Base-by-base conservation (phyloP, 2,888 invertebrate genomes). In the Microdon myrmicae region DNA sequence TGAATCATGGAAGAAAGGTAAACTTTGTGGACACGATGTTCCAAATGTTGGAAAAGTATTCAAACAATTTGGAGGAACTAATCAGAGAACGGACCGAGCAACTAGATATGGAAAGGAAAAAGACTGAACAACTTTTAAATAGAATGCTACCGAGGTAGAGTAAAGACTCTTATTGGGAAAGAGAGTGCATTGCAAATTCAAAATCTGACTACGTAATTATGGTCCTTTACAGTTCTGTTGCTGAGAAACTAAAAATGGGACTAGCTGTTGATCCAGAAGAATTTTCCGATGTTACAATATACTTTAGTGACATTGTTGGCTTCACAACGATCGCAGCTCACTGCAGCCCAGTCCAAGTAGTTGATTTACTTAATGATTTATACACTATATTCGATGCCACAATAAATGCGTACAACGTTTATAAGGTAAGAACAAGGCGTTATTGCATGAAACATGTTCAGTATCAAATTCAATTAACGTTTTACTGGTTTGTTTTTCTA, bases 11-110 rank as follows among this genome's bases (percentile, higher is more conserved):
- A 74, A 86, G 91, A 73, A 95, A 95, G 81, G 89, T 93, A 2
- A 96, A 96, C 81, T 94, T 96, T 72, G 92, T 96, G 44, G 96
- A 96, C 79, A 95, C 95, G 39, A 96, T 96, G 94, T 94, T 96
- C 76, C 91, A 94, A 82, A 95, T 96, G 89, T 82, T 96, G 74
- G 96, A 96, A 77, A 95, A 95, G 78, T 96, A 96, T 80, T 94
- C 95, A 64, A 94, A 93, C 78, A 96, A 96, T 81, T 81, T 96
- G 74, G 96, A 96, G 78, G 94, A 94, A 73, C 82, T 96, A 47
- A 94, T 97, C 71, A 86, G 91, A 56, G 95, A 96, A 73, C 83
- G 95, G 44, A 96, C 96, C 4, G 94, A 94, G 71, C 94, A 95
- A 76, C 83, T 96, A 69, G 93, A 94, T 73, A 89, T 94, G 83